Evolutionary conservation across 2,113 vertebrate genomes (phyloP).

Genomic region (Phocoena sinus): DNA sequence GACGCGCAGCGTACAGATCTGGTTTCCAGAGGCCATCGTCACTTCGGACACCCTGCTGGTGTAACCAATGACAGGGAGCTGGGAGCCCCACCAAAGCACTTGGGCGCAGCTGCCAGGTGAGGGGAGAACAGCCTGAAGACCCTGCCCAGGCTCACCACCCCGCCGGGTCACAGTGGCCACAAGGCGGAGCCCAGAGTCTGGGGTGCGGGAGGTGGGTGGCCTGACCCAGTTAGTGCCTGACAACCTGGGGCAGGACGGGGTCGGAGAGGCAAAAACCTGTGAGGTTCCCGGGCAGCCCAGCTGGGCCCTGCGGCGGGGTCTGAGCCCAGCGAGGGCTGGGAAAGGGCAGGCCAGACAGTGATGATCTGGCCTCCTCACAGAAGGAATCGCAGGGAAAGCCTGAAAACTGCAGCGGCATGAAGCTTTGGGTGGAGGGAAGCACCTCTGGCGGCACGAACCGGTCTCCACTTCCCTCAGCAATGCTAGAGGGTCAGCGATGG

Average conservation of each 20-base stretch:
- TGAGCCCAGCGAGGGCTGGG: background rate
- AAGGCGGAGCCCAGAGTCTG: background rate
- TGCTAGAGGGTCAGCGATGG: background rate
- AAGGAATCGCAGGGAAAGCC: background rate
- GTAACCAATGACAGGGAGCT: background rate
- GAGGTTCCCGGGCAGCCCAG: background rate
- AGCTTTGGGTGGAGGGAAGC: background rate
- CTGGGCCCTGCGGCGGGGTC: background rate
- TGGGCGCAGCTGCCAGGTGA: background rate
- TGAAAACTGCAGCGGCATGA: background rate
- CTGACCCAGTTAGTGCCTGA: background rate
- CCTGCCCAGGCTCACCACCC: background rate
- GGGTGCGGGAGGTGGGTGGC: background rate
- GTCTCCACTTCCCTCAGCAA: background rate
- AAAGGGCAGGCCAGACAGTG: background rate
- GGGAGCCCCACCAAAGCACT: background rate
- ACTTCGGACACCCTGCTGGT: background rate
- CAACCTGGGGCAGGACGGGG: background rate
- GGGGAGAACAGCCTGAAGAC: background rate
- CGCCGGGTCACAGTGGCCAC: rapidly evolving
- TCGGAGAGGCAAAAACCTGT: background rate
- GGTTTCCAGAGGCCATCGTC: background rate
- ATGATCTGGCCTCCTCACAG: background rate
- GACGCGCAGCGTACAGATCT: background rate
- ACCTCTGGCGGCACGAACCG: background rate